Percentiles rank a stretch among this genome's conserved stretches.
Conservation (phyloP, 2,797 vertebrate genomes). For the Sciurus carolinensis region DNA sequence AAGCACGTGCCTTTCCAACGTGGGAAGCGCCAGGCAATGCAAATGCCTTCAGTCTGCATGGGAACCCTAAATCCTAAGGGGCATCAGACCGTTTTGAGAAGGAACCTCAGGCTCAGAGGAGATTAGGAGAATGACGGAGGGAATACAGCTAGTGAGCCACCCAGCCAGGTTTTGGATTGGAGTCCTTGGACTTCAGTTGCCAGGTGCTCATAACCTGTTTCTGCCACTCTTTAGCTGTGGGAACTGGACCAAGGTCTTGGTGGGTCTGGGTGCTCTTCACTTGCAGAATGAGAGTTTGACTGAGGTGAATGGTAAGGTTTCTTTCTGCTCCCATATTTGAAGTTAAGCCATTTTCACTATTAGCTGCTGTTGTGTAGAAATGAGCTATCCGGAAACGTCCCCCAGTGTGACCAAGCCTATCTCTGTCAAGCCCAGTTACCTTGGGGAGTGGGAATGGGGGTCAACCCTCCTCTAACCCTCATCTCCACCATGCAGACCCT, state of each 20-base stretch:
- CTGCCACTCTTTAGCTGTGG: not conserved
- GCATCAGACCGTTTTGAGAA: not conserved
- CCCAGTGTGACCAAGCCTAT: not conserved
- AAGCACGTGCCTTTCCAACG: rapidly evolving
- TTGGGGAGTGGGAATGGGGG: too few species aligned
- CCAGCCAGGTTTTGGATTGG: not conserved
- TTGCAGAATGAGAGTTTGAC: not conserved
- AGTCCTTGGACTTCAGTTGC: not conserved
- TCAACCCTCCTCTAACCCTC: too few species aligned
- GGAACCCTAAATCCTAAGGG: too few species aligned
- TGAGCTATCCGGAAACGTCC: not conserved
- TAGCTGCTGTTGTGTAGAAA: not conserved
- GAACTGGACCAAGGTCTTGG: not conserved
- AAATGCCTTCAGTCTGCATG: rapidly evolving
- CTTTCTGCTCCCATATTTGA: not conserved
- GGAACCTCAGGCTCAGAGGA: not conserved
- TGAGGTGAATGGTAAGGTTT: not conserved
- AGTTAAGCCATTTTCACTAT: not conserved
- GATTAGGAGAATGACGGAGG: rapidly evolving
- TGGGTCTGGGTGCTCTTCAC: not conserved
- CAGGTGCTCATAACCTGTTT: not conserved
- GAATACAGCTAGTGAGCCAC: not conserved
- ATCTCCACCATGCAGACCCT: not conserved
- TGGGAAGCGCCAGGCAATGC: not conserved
- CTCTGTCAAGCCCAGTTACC: not conserved